Conservation (phyloP, 92 coral and sea anemone genomes). For the Porites lobata region DNA sequence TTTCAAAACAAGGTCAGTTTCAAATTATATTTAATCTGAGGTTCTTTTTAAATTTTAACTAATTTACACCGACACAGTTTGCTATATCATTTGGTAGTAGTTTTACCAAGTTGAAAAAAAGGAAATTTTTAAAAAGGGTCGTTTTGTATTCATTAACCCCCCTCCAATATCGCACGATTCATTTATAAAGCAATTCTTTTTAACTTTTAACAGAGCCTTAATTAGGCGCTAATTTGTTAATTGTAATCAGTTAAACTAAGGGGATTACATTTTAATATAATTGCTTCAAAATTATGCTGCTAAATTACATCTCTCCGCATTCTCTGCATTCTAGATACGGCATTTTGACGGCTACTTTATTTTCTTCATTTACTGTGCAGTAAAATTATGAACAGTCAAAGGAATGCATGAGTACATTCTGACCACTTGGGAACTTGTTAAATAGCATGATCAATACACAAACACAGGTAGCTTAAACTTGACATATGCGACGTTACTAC, state of each 20-base stretch:
- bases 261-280: not conserved
- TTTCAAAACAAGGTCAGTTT: no score
- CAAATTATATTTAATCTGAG: no score
- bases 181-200: no score
- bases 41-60: no score
- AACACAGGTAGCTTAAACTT: not conserved
- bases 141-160: no score
- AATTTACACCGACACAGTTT: no score
- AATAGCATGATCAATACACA: not conserved
- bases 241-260: not conserved
- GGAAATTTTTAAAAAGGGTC: no score
- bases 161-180: no score
- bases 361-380: not conserved
- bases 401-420: not conserved
- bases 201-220: not conserved
- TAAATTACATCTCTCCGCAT: not conserved
- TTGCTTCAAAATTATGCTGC: not conserved
- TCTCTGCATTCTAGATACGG: no score
- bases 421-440: not conserved
- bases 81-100: no score
- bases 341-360: not conserved
- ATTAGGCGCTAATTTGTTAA: conserved; percentile 1
- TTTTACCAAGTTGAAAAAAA: no score
- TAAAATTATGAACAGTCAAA: not conserved
- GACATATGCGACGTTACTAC: not conserved